Evolutionary conservation across 1,140 invertebrate species (phyloP).

Genomic region (Calosoma granatense): DNA sequence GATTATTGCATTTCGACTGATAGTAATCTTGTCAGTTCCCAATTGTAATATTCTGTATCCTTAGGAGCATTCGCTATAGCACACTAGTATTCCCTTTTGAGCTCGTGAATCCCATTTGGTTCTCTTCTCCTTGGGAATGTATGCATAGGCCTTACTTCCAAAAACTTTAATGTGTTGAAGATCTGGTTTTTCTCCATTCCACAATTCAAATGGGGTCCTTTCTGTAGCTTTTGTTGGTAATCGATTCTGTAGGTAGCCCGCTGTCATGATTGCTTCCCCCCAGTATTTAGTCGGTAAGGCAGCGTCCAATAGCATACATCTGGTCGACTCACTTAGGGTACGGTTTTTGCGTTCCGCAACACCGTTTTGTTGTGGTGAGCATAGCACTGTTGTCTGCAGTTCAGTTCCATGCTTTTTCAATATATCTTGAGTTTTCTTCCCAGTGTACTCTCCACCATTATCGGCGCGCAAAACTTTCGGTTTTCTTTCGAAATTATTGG

Average conservation of each 20-base stretch:
- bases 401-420: slow-evolving; percentile 24
- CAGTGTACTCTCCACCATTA: slow-evolving; percentile 35
- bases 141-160: slow-evolving; percentile 28
- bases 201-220: slow-evolving; percentile 32
- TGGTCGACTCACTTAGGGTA: slow-evolving; percentile 35
- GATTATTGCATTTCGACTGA: slow-evolving; percentile 18
- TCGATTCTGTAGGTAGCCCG: slow-evolving; percentile 31
- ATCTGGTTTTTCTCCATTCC: slow-evolving; percentile 22
- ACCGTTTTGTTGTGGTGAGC: slow-evolving; percentile 41
- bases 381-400: slow-evolving; percentile 35
- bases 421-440: slow-evolving; percentile 27
- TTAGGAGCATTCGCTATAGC: slow-evolving; percentile 30
- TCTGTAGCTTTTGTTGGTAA: slow-evolving; percentile 29
- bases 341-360: slow-evolving; percentile 33
- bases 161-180: slow-evolving; percentile 28
- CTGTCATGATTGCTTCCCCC: slow-evolving; percentile 33
- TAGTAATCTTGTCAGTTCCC: slow-evolving; percentile 16
- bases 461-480: slow-evolving; percentile 32
- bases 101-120: slow-evolving; percentile 31
- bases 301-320: slow-evolving; percentile 25
- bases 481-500: background rate
- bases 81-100: slow-evolving; percentile 29
- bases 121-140: slow-evolving; percentile 31
- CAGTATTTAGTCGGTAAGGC: slow-evolving; percentile 27
- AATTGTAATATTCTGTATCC: slow-evolving; percentile 23